Conservation (phyloP, 2,113 vertebrate genomes). For the Phodopus roborovskii region DNA sequence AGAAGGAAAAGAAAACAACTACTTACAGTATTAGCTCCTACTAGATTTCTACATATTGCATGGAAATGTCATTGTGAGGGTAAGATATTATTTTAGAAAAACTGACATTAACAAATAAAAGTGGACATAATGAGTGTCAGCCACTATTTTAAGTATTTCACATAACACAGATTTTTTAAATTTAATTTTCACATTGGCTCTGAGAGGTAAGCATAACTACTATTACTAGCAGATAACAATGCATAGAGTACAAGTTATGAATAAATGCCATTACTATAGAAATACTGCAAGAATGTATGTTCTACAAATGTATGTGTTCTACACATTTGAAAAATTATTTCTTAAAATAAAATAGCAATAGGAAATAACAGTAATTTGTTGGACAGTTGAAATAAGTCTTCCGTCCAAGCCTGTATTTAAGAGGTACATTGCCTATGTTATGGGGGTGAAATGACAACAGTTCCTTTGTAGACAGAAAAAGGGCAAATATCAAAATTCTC, state of each 20-base stretch:
- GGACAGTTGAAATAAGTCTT: neutral
- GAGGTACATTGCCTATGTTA: too few relatives aligned
- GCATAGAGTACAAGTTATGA: neutral
- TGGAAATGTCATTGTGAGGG: neutral
- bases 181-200: neutral
- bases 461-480: neutral
- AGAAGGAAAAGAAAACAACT: neutral
- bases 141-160: neutral
- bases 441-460: neutral
- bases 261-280: neutral
- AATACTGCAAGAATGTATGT: neutral
- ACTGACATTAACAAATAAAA: neutral
- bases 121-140: neutral
- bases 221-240: neutral
- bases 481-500: neutral
- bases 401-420: neutral
- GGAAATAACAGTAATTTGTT: neutral
- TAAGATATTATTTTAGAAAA: neutral
- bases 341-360: neutral
- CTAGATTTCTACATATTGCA: neutral
- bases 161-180: neutral
- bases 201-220: neutral
- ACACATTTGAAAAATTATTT: neutral
- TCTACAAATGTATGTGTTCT: neutral
- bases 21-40: neutral